Conservation (phyloP, 2,113 vertebrate genomes). For the Nanger granti region DNA sequence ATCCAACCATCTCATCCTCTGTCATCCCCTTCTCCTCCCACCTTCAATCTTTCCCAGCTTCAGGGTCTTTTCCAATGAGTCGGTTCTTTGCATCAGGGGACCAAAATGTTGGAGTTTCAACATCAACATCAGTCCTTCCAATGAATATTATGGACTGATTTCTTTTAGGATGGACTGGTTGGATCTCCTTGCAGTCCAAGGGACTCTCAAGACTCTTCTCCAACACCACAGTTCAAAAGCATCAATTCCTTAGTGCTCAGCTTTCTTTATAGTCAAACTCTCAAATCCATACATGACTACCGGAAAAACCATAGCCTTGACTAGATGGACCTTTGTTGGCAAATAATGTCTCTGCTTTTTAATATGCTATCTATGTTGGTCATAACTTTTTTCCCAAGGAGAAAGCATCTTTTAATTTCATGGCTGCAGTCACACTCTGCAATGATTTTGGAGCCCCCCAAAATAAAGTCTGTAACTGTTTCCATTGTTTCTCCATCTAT, state of each 20-base stretch:
- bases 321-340: not conserved
- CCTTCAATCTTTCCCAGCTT: not conserved
- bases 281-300: not conserved
- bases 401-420: not conserved
- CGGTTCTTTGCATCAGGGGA: not conserved
- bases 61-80: not conserved
- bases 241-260: not conserved
- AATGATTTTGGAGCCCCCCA: not conserved
- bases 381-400: not conserved
- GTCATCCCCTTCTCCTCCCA: not conserved
- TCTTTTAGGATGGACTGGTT: not conserved
- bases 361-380: not conserved
- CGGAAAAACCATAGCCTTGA: not conserved
- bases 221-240: not conserved
- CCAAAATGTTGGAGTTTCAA: not conserved
- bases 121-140: not conserved
- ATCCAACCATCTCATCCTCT: not conserved
- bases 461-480: not conserved
- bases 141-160: not conserved
- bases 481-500: not conserved
- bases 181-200: not conserved
- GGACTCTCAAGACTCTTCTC: not conserved
- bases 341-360: not conserved
- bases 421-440: not conserved
- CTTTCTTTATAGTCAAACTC: not conserved